phyloP scores from a whole-genome alignment of 2,888 invertebrate genomes.

The Drosophila quinaria region DNA sequence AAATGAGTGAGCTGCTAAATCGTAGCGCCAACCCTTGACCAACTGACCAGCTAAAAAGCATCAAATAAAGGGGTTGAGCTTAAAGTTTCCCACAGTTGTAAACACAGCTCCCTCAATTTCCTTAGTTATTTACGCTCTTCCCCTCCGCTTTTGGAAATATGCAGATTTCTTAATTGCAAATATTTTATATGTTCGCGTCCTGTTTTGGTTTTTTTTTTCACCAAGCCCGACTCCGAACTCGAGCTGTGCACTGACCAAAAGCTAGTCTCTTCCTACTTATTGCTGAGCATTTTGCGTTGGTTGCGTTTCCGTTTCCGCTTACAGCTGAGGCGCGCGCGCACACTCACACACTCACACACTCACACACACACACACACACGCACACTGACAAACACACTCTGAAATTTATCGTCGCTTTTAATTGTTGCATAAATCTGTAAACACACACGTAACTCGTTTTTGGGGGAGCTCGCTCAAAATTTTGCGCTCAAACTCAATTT shows the following conservation, averaged over 20 bases:
- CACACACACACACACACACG: conserved; percentile 37
- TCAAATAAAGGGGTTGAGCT: conserved; percentile 41
- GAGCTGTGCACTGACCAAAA: conserved; percentile 40
- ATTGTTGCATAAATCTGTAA: conserved; percentile 74
- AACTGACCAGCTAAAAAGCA: conserved; percentile 51
- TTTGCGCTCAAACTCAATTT: conserved; percentile 78
- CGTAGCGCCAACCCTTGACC: conserved; percentile 57
- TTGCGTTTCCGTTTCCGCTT: conserved; percentile 68
- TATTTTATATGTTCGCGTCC: conserved; percentile 13
- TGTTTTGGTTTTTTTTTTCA: background rate
- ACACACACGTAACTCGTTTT: conserved; percentile 58
- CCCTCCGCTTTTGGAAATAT: background rate
- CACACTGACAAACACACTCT: background rate
- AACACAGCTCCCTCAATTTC: background rate
- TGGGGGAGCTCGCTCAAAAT: conserved; percentile 43
- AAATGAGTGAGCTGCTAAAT: conserved; percentile 20
- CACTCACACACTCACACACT: conserved; percentile 26
- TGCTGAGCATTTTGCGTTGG: conserved; percentile 43
- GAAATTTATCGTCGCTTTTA: conserved; percentile 57
- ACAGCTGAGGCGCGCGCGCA: conserved; percentile 38
- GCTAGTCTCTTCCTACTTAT: conserved; percentile 33
- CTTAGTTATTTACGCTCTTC: background rate
- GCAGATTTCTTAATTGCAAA: conserved; percentile 12
- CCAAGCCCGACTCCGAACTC: conserved; percentile 13
- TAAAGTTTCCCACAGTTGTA: conserved; percentile 29